These are phyloP conservation scores for Pomacea canaliculata DNA, from an alignment of 2,888 invertebrate species.

Conservation along the genomic window DNA sequence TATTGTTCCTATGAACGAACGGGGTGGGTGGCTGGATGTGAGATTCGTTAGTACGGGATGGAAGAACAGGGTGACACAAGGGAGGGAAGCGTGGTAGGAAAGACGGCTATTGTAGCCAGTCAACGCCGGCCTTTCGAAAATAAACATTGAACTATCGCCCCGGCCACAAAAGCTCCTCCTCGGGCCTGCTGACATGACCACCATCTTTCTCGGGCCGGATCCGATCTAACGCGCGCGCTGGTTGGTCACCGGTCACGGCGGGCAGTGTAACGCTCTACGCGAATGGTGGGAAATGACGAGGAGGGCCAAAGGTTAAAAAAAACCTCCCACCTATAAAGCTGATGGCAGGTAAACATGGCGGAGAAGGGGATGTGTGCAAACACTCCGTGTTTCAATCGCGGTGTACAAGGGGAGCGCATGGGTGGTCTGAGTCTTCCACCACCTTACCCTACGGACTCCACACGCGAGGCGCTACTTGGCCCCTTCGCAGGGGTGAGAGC, in stretches of 20 bases:
- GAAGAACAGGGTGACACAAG: background rate
- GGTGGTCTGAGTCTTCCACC: slow-evolving; percentile 4
- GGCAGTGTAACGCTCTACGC: background rate
- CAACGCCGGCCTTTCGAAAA: slow-evolving; percentile 5
- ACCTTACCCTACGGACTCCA: no score
- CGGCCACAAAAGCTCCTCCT: background rate
- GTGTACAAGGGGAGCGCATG: background rate
- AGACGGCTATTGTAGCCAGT: slow-evolving; percentile 9
- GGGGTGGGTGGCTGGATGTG: no score
- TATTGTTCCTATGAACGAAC: no score
- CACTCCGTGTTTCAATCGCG: background rate
- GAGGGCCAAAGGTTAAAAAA: background rate
- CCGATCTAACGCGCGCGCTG: background rate
- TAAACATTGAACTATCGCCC: slow-evolving; percentile 11
- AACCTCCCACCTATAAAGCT: background rate
- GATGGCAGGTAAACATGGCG: slow-evolving; percentile 11
- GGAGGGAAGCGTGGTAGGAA: no score
- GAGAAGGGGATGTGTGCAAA: slow-evolving; percentile 10
- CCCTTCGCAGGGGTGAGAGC: no score
- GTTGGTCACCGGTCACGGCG: background rate
- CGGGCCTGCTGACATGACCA: background rate
- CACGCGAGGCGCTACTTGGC: no score
- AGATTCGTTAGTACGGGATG: background rate
- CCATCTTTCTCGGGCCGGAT: background rate
- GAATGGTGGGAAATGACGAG: background rate